These are phyloP conservation scores for Threskiornis aethiopicus DNA, from an alignment of 2,797 vertebrate genomes.

Conservation along the genomic window DNA sequence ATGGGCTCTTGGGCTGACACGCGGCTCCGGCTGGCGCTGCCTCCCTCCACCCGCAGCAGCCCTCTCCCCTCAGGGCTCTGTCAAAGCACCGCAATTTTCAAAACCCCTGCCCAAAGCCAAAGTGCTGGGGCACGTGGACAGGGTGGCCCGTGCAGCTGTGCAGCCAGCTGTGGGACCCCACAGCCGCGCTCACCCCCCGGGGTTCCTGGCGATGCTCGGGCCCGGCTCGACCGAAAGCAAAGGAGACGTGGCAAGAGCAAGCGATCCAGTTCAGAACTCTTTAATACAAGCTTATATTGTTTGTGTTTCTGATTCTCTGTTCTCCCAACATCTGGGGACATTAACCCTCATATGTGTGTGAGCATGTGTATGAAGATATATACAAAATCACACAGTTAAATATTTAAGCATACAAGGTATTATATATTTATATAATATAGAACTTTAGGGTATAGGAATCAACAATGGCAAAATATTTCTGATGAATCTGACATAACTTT, in stretches of 20 bases:
- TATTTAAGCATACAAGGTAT: slow-evolving; percentile 80
- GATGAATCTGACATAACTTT: slow-evolving; percentile 72
- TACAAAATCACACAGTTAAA: slow-evolving; percentile 75
- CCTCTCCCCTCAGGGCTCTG: not conserved
- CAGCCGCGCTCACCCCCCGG: rapidly evolving
- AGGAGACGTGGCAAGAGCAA: slow-evolving; percentile 6
- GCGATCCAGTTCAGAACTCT: slow-evolving; percentile 69
- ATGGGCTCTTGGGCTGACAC: rapidly evolving
- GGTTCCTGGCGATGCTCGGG: rapidly evolving
- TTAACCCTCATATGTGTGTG: slow-evolving; percentile 61
- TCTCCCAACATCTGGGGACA: slow-evolving; percentile 62
- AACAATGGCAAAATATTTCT: slow-evolving; percentile 83
- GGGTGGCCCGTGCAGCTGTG: not conserved
- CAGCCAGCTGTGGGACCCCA: not conserved
- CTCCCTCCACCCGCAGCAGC: not conserved
- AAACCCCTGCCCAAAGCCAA: not conserved
- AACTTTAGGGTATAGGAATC: slow-evolving; percentile 81
- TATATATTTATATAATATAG: slow-evolving; percentile 85
- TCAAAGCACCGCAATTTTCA: rapidly evolving
- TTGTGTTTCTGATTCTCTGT: slow-evolving; percentile 66
- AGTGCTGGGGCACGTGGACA: not conserved
- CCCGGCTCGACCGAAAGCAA: not conserved
- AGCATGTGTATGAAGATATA: slow-evolving; percentile 50
- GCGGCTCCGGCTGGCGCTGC: rapidly evolving
- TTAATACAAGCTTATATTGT: slow-evolving; percentile 73